Base-by-base conservation (phyloP, 2,113 vertebrate genomes). In the Nannobrachium achirus region DNA sequence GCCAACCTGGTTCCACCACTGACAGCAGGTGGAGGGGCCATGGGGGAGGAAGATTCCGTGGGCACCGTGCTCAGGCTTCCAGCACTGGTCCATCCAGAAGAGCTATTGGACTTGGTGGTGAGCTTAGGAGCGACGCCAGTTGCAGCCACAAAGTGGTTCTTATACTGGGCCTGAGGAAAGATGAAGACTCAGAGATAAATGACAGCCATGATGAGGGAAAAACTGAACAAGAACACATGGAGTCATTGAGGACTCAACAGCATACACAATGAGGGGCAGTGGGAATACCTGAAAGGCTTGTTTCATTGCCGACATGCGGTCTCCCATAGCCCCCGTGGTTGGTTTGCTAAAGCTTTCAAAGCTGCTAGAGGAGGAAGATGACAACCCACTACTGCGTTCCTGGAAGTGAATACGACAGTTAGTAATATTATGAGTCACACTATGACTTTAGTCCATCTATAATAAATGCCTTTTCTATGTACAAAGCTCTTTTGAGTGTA, bases 131-230 rank as follows among this genome's bases (percentile, higher is more conserved):
- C 93, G 63, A 88, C 94, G 58, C 96, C 92, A 56, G 95, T 95
- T 13, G 98, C 98, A 7, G 97, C 98, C 60, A 99, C 95, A 72
- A 99, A 99, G 87, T 98, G 97, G 82, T 97, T 99, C 81, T 99
- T 99, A 70, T 99, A 99, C 62, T 99, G 98, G 50, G 96, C 94
- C 98, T 99, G 45, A 39, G 19, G 13, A 63, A 49, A 56, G 73
- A 10, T 9, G 63, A 1, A 59, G 51, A 71, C 45, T 18, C 38
- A 60, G 14, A 49, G 16, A 41, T 33, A 46, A n/a, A 56, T 49
- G 51, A 8, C n/a, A 6, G n/a, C 13, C 49, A n/a, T 8, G 49
- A 6, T n/a, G 7, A 1, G 8, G 6, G 1, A 41, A 67, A 33
- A 18, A 39, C 18, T 53, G 15, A 57, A 15, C 19, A 8, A 4